Conservation (phyloP, 2,888 invertebrate genomes). For the Diachrysia chrysitis region DNA sequence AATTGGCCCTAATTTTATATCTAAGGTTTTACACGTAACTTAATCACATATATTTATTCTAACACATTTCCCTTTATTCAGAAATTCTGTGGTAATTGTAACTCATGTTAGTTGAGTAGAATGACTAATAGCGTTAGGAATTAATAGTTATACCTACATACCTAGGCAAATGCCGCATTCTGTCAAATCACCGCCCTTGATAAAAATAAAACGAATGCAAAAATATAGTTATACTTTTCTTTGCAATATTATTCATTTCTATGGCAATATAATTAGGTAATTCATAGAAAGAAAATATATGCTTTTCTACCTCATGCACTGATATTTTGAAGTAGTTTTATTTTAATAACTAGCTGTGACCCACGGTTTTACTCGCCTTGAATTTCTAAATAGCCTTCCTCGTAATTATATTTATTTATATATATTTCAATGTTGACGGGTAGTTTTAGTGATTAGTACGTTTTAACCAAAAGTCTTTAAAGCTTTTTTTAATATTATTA, state of each 20-base stretch:
- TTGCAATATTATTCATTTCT: background rate
- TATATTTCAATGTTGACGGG: no score
- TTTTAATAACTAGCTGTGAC: no score
- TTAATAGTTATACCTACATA: constrained; percentile 34
- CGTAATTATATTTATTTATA: no score
- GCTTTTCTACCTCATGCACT: background rate
- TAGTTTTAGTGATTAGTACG: no score
- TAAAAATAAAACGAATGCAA: background rate
- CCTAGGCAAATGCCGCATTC: constrained; percentile 43
- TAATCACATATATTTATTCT: constrained; percentile 8
- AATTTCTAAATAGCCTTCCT: no score
- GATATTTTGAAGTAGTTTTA: no score
- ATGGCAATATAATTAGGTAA: no score
- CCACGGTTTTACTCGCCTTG: no score
- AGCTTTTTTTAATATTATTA: no score
- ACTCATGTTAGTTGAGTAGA: constrained; percentile 20
- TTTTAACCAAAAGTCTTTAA: no score
- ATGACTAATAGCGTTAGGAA: constrained; percentile 38
- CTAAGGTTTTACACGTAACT: background rate
- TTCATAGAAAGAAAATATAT: background rate
- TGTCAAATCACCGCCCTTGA: constrained; percentile 34
- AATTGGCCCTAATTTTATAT: background rate
- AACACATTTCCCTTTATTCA: constrained; percentile 41
- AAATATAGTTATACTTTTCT: background rate
- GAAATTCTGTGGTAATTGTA: constrained; percentile 18